Evolutionary conservation across 1,140 invertebrate species (phyloP), one percentile per base, ranked within the genome.

Genomic region (Pogonomyrmex barbatus): DNA sequence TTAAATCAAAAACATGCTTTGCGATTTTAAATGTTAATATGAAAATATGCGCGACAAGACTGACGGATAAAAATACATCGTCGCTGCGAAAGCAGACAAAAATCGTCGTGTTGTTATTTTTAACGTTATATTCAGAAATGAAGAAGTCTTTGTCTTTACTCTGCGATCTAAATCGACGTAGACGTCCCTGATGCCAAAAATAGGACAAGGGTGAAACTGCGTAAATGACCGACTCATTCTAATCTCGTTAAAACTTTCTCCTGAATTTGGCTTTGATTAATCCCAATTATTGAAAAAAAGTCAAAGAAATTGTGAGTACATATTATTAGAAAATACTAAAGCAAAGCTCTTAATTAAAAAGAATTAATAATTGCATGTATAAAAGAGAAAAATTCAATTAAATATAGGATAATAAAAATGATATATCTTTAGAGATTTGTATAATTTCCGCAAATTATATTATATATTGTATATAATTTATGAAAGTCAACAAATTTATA

Each of bases 221-320:
- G 84, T 91, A 93, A 93, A 93, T 92, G 89, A 86, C 87, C 82
- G 50, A 54, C 68, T 89, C 30, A 60, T 78, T 88, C 90, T 91
- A 93, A 94, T 92, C 89, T 91, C 62, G 83, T 93, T 93, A 93
- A 63, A 56, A 10, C 68, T 91, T 92, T 67, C 45, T 9, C 68
- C 42, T 86, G 84, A 89, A 91, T 93, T 91, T 89, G 47, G 63
- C 54, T 33, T 52, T 52, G 65, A 36, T 89, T 90, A 91, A 82
- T 86, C 71, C 79, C 84, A 83, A 83, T 47, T 10, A 3, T 54
- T 39, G 3, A 42, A 6, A 39, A 36, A 47, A 45, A 4, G 1
- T 52, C 9, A 17, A 68, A 42, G 9, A 56, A 70, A 8, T 65
- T 47, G 8, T 0, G 9, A 33, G n/a, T 12, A 24, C 24, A 24